A percentile compares a stretch with the other conserved stretches of the same genome.
These are phyloP conservation scores for Thamnophis elegans DNA, from an alignment of 2,797 vertebrate genomes.

Conservation along the genomic window DNA sequence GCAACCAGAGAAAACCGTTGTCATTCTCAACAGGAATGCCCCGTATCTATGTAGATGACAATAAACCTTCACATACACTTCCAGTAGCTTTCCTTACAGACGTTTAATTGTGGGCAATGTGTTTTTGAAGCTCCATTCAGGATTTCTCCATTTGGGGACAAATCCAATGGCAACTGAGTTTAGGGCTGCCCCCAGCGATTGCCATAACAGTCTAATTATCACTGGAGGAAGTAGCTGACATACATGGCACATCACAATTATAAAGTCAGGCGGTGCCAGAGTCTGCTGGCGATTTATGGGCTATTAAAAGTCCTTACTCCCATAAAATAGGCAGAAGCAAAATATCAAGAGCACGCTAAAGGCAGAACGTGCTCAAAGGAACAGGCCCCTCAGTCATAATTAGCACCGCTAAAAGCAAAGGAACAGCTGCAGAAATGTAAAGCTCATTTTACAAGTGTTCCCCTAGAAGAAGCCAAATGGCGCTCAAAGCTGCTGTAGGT, in stretches of 20 bases:
- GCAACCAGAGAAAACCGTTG: constrained; percentile 67
- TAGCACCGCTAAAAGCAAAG: constrained; percentile 50
- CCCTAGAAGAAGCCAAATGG: constrained; percentile 14
- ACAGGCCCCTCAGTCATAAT: constrained; percentile 46
- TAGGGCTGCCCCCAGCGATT: constrained; percentile 48
- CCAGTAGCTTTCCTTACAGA: constrained; percentile 63
- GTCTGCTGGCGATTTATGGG: constrained; percentile 56
- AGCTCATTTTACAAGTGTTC: constrained; percentile 46
- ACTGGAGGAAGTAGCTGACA: constrained; percentile 53
- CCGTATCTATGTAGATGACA: constrained; percentile 70
- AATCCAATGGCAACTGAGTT: constrained; percentile 46
- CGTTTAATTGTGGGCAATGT: constrained; percentile 54
- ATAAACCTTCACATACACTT: constrained; percentile 68
- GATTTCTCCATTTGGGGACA: constrained; percentile 46
- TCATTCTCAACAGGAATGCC: constrained; percentile 70
- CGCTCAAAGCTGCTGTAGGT: constrained; percentile 24
- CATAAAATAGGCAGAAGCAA: constrained; percentile 56
- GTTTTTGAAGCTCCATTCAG: constrained; percentile 39
- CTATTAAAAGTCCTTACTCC: constrained; percentile 47
- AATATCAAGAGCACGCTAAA: constrained; percentile 50
- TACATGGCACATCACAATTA: constrained; percentile 28
- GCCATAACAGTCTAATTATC: constrained; percentile 60
- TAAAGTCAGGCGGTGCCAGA: constrained; percentile 59
- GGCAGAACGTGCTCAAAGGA: constrained; percentile 52
- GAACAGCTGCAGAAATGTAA: constrained; percentile 27